These are phyloP conservation scores for Synergus gifuensis DNA, from an alignment of 2,888 invertebrate species.

Conservation along the genomic window DNA sequence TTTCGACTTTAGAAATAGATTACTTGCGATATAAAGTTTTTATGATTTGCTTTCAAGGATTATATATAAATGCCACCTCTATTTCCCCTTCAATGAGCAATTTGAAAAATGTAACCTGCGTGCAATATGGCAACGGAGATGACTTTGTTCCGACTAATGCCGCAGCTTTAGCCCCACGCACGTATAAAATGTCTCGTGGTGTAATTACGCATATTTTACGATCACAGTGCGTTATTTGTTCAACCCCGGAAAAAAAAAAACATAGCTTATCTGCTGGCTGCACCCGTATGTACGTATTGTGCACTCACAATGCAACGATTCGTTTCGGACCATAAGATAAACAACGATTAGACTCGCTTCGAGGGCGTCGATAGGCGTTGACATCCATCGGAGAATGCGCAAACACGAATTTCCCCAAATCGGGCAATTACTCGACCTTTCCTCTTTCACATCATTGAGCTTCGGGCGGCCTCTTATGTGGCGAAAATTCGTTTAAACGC, in stretches of 20 bases:
- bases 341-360: slow-evolving; percentile 14
- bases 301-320: neutral
- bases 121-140: neutral
- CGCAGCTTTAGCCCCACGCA: neutral
- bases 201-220: slow-evolving; percentile 19
- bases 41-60: neutral
- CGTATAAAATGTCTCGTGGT: neutral
- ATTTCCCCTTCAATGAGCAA: neutral
- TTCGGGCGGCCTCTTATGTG: slow-evolving; percentile 47
- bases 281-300: no score
- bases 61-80: neutral
- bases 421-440: slow-evolving; percentile 65
- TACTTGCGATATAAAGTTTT: neutral
- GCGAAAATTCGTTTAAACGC: slow-evolving; percentile 44
- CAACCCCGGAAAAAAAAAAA: neutral
- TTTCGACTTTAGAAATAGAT: neutral
- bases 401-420: slow-evolving; percentile 49
- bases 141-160: slow-evolving; percentile 7
- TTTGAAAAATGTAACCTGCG: neutral
- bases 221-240: slow-evolving; percentile 6
- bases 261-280: neutral
- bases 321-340: neutral
- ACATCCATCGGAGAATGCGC: slow-evolving; percentile 14
- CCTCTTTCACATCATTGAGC: slow-evolving; percentile 63
- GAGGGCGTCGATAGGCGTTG: slow-evolving; percentile 5